Evolutionary conservation across 2,797 vertebrate genomes (phyloP).

Genomic region (Eremophila alpestris): DNA sequence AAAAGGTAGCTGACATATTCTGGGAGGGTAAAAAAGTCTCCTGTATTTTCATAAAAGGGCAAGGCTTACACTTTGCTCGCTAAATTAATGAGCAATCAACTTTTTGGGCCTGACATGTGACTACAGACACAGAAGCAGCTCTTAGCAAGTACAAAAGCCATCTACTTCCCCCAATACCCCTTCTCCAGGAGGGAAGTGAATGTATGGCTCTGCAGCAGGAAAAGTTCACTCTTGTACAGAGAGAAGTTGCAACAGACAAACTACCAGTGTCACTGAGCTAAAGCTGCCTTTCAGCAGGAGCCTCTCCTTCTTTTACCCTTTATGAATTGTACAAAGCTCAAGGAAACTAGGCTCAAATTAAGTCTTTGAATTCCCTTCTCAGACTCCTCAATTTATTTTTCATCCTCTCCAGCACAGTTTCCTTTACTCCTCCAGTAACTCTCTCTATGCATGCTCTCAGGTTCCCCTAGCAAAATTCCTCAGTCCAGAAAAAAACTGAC

Average conservation of each 20-base stretch:
- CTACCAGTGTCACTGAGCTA: not conserved
- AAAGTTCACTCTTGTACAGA: not conserved
- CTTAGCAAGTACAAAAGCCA: not conserved
- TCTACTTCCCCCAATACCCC: not conserved
- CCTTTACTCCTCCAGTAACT: not conserved
- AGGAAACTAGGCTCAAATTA: not conserved
- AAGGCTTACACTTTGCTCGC: not conserved
- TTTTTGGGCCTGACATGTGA: not conserved
- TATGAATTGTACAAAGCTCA: not conserved
- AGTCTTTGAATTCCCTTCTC: not conserved
- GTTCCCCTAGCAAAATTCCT: not conserved
- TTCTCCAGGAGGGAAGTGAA: not conserved
- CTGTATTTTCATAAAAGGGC: not conserved
- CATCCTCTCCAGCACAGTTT: not conserved
- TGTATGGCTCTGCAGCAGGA: not conserved
- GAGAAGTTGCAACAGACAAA: not conserved
- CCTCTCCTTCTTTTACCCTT: not conserved
- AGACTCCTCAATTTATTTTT: not conserved
- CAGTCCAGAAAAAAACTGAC: not conserved
- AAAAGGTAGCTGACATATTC: not conserved
- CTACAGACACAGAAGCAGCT: not conserved
- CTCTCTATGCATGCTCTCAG: not conserved
- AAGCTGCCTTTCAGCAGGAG: not conserved
- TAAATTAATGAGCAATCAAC: not conserved
- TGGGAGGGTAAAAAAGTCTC: not conserved